Evolutionary conservation across 1,140 invertebrate species (phyloP).

Genomic region (Drosophila repletoides): DNA sequence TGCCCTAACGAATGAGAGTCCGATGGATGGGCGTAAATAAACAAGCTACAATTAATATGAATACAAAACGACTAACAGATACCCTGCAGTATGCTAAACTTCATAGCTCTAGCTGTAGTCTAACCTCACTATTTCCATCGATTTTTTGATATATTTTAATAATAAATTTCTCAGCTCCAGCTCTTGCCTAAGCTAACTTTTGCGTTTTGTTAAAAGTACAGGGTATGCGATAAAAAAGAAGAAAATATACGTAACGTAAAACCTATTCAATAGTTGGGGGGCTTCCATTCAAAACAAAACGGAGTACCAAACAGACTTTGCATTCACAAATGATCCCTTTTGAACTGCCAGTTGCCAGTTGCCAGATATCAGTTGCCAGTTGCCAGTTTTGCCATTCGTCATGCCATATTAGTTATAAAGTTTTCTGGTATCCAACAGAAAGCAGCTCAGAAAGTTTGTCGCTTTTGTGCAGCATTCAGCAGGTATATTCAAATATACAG

Average conservation of each 20-base stretch:
- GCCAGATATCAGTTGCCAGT: conserved; percentile 10
- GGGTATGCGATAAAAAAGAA: too few relatives aligned
- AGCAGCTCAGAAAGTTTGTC: conserved; percentile 21
- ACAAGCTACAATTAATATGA: too few relatives aligned
- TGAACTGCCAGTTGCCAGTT: conserved; percentile 21
- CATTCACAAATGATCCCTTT: conserved; percentile 30
- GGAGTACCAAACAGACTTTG: not conserved
- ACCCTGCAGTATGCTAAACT: too few relatives aligned
- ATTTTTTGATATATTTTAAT: too few relatives aligned
- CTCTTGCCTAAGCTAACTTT: too few relatives aligned
- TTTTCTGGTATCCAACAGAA: conserved; percentile 3
- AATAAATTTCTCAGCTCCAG: too few relatives aligned
- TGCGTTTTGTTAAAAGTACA: too few relatives aligned
- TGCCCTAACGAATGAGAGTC: not conserved
- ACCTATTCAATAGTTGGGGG: conserved; percentile 15
- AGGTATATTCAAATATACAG: conserved; percentile 41
- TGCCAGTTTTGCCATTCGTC: conserved; percentile 36
- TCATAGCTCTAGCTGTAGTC: too few relatives aligned
- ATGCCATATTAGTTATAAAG: conserved; percentile 44
- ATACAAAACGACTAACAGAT: too few relatives aligned
- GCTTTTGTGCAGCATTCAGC: conserved; percentile 27
- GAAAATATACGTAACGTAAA: too few relatives aligned
- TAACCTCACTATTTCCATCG: too few relatives aligned
- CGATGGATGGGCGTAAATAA: not conserved
- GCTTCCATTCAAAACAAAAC: conserved; percentile 26